A percentile compares a stretch with the other conserved stretches of the same genome.
These are phyloP conservation scores for Sinopyrophorus schimmeli DNA, from an alignment of 2,888 invertebrate genomes.

Conservation along the genomic window DNA sequence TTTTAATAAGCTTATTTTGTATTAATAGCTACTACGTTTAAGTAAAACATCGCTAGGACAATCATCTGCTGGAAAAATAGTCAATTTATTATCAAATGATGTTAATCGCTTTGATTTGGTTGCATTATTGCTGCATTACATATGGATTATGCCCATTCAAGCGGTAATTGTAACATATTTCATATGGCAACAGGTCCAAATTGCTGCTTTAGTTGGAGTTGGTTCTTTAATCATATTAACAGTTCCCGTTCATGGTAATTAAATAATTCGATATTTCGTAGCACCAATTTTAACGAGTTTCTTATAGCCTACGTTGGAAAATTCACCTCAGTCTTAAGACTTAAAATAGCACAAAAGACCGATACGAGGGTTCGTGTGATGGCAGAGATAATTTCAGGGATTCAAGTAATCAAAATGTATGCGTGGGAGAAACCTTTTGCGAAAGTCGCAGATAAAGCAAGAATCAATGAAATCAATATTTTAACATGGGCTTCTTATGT, in stretches of 20 bases:
- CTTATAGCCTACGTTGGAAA: slow-evolving; percentile 35
- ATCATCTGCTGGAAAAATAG: slow-evolving; percentile 80
- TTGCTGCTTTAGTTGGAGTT: slow-evolving; percentile 64
- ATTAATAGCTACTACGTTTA: slow-evolving; percentile 60
- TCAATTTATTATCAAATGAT: slow-evolving; percentile 84
- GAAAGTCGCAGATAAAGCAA: slow-evolving; percentile 39
- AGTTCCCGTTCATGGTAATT: slow-evolving; percentile 57
- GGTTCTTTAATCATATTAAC: slow-evolving; percentile 59
- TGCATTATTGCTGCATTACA: slow-evolving; percentile 69
- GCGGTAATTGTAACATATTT: slow-evolving; percentile 64
- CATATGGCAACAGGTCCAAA: slow-evolving; percentile 60
- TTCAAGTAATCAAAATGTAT: slow-evolving; percentile 75
- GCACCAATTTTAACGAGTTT: slow-evolving; percentile 5
- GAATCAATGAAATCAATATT: slow-evolving; percentile 36
- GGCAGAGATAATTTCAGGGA: slow-evolving; percentile 71
- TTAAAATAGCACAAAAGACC: slow-evolving; percentile 55
- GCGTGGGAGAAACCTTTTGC: slow-evolving; percentile 71
- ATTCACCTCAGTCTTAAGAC: slow-evolving; percentile 41
- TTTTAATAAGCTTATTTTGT: background rate
- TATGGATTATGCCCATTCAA: slow-evolving; percentile 81
- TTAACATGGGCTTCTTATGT: slow-evolving; percentile 59
- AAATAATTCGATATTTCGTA: background rate
- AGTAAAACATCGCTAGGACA: slow-evolving; percentile 73
- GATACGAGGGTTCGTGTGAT: slow-evolving; percentile 69
- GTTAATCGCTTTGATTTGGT: slow-evolving; percentile 78